Evolutionary conservation across 2,113 vertebrate genomes (phyloP).

Genomic region (Rhinoptilus africanus): DNA sequence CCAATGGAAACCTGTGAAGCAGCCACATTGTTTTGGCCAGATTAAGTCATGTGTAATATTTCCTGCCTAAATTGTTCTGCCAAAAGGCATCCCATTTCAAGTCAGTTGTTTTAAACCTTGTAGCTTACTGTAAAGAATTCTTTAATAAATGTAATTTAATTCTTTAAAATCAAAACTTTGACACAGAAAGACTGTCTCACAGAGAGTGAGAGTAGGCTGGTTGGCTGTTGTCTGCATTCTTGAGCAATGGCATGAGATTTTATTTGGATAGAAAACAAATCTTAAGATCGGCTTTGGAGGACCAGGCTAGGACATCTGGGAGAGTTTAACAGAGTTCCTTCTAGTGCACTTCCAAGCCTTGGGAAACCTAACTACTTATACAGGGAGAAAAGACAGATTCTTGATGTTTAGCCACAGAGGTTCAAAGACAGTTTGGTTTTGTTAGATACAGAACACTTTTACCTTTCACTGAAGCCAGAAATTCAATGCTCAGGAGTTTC

Average conservation of each 20-base stretch:
- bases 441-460: neutral
- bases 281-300: neutral
- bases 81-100: constrained; percentile 1
- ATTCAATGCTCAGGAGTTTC: neutral
- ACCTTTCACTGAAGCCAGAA: neutral
- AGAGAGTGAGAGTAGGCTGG: neutral
- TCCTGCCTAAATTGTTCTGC: neutral
- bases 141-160: neutral
- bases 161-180: neutral
- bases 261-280: neutral
- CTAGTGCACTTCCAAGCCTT: neutral
- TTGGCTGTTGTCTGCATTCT: neutral
- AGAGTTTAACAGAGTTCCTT: neutral
- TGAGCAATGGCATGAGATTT: neutral
- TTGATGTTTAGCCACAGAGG: neutral
- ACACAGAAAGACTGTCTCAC: neutral
- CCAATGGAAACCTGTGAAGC: neutral
- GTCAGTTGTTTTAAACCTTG: neutral
- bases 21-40: neutral
- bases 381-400: neutral
- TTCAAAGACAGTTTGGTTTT: neutral
- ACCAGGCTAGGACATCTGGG: neutral
- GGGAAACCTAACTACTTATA: neutral
- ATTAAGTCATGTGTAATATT: neutral
- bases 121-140: neutral